A percentile compares a stretch with the other conserved stretches of the same genome.
phyloP scores from a whole-genome alignment of 2,797 vertebrate species.

The Thripadectes ignobilis region DNA sequence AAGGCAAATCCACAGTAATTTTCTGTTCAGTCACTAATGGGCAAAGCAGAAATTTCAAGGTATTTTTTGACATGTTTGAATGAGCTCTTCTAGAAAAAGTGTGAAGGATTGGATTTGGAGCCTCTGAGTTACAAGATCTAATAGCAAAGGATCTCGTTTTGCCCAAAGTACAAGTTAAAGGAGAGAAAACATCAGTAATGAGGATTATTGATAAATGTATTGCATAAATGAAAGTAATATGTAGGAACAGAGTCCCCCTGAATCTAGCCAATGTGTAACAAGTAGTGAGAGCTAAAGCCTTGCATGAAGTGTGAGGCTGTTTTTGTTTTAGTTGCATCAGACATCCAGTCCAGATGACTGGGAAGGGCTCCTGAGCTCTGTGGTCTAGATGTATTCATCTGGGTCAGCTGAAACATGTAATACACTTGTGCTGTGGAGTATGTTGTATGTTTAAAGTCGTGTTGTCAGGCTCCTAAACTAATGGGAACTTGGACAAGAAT shows the following conservation, averaged over 20 bases:
- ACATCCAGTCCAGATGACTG: not conserved
- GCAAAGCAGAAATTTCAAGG: not conserved
- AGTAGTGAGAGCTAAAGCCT: not conserved
- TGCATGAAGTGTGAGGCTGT: not conserved
- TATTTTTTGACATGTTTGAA: not conserved
- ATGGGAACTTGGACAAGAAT: not conserved
- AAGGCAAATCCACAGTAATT: not conserved
- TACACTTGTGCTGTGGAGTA: not conserved
- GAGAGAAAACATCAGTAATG: not conserved
- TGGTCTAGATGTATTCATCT: not conserved
- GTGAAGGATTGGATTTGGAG: not conserved
- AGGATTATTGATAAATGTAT: not conserved
- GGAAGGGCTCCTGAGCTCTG: not conserved
- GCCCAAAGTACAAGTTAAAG: not conserved
- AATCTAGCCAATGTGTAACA: not conserved
- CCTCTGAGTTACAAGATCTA: not conserved
- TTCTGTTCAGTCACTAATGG: not conserved
- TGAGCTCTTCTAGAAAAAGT: not conserved
- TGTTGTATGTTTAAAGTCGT: not conserved
- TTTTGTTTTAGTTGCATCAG: not conserved
- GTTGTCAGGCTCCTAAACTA: not conserved
- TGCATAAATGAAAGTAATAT: not conserved
- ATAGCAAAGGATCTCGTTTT: not conserved
- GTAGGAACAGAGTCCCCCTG: not conserved
- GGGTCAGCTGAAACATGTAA: not conserved